A percentile compares a stretch with the other conserved stretches of the same genome.
Conservation (phyloP, 2,113 vertebrate genomes). For the Numenius arquata region DNA sequence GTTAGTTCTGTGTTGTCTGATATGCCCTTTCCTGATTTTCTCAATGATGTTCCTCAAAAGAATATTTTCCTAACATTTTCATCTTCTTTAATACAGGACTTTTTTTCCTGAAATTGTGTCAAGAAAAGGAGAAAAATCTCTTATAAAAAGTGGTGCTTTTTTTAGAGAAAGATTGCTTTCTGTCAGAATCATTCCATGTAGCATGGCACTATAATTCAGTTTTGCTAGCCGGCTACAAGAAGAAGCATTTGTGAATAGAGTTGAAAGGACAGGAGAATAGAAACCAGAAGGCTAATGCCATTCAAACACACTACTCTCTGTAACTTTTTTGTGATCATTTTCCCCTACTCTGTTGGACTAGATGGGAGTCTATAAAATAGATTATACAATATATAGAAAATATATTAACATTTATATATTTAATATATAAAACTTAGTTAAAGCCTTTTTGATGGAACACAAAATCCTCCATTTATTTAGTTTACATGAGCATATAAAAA, state of each 20-base stretch:
- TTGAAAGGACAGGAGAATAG: background rate
- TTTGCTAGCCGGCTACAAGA: background rate
- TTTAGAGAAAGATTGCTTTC: background rate
- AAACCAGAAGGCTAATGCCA: background rate
- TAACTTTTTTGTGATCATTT: background rate
- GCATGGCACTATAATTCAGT: background rate
- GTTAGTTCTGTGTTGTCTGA: background rate
- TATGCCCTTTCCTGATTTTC: background rate
- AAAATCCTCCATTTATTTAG: background rate
- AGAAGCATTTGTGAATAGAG: background rate
- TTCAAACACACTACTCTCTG: background rate
- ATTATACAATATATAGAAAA: background rate
- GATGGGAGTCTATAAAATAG: background rate
- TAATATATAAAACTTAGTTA: background rate
- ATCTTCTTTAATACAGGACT: background rate
- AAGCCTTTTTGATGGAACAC: background rate
- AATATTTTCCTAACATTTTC: background rate
- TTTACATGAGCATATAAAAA: slow-evolving; percentile 29
- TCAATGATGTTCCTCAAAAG: background rate
- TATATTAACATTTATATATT: background rate
- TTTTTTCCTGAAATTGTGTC: background rate
- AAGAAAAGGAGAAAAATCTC: background rate
- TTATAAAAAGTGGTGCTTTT: background rate
- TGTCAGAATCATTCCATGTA: background rate
- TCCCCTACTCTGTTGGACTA: background rate